These are phyloP conservation scores for Phodopus roborovskii DNA, from an alignment of 2,113 vertebrate genomes.

Conservation along the genomic window DNA sequence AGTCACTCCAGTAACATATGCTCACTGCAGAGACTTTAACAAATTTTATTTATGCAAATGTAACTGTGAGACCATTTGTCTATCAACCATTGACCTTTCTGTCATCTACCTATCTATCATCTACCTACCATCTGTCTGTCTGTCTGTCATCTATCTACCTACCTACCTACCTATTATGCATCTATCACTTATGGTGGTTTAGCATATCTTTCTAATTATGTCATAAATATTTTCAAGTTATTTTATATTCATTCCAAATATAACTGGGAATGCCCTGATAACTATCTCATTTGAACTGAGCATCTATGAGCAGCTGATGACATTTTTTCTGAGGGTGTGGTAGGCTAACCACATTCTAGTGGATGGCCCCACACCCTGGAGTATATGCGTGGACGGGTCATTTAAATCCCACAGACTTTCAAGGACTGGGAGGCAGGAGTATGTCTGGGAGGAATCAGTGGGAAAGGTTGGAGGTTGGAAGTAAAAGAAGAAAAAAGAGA, in stretches of 20 bases:
- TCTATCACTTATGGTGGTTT: background rate
- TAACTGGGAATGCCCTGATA: background rate
- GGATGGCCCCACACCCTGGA: background rate
- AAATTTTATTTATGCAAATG: background rate
- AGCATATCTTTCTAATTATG: conserved; percentile 3
- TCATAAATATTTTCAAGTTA: background rate
- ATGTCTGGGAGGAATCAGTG: background rate
- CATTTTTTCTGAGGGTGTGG: background rate
- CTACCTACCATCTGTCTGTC: background rate
- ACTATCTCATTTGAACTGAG: background rate
- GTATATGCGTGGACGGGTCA: background rate
- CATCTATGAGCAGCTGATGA: background rate
- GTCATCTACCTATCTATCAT: background rate
- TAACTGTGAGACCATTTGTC: background rate
- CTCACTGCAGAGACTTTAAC: background rate
- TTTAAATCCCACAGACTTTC: background rate
- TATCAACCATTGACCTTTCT: background rate
- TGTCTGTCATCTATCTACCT: background rate
- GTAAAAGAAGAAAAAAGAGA: no score
- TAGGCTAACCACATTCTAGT: background rate
- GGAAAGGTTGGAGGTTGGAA: background rate
- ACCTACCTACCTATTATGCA: background rate
- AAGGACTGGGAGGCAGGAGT: background rate
- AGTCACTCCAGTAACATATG: no score
- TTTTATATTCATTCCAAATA: conserved; percentile 3